phyloP scores from a whole-genome alignment of 1,140 invertebrate genomes.

The Lepidurus apus region DNA sequence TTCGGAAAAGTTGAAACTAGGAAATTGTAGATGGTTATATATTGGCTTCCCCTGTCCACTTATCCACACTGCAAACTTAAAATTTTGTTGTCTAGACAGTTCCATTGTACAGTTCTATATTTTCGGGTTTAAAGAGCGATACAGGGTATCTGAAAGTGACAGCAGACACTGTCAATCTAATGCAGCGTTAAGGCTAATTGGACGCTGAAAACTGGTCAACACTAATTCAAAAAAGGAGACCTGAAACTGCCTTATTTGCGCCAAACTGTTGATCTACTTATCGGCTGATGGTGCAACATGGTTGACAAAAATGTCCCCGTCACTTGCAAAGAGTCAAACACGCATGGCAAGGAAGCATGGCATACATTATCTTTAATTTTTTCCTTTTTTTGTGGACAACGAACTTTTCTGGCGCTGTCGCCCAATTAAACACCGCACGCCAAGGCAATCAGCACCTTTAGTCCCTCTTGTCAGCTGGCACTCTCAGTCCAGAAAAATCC shows the following conservation, averaged over 20 bases:
- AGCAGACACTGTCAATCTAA: neutral
- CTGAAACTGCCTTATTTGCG: neutral
- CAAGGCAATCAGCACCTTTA: constrained; percentile 6
- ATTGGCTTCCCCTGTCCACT: no score
- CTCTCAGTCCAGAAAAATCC: neutral
- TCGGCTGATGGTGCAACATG: neutral
- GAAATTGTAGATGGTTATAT: no score
- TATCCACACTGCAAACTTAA: no score
- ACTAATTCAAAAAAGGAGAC: neutral
- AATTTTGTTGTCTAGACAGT: no score
- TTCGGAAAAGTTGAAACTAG: no score
- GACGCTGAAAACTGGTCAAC: neutral
- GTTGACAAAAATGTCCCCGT: neutral
- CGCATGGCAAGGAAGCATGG: neutral
- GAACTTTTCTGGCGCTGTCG: constrained; percentile 4
- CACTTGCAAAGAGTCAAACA: neutral
- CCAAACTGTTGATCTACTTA: constrained; percentile 9
- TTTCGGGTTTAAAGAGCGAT: neutral
- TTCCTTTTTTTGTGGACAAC: neutral
- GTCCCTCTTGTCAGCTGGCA: neutral
- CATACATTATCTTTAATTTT: neutral
- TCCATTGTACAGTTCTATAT: neutral
- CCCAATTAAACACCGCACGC: constrained; percentile 6
- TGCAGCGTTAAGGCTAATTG: neutral
- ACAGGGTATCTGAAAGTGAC: neutral